A percentile compares a stretch with the other conserved stretches of the same genome.
These are phyloP conservation scores for Nothobranchius kuhntae DNA, from an alignment of 2,113 vertebrate genomes.

Conservation along the genomic window DNA sequence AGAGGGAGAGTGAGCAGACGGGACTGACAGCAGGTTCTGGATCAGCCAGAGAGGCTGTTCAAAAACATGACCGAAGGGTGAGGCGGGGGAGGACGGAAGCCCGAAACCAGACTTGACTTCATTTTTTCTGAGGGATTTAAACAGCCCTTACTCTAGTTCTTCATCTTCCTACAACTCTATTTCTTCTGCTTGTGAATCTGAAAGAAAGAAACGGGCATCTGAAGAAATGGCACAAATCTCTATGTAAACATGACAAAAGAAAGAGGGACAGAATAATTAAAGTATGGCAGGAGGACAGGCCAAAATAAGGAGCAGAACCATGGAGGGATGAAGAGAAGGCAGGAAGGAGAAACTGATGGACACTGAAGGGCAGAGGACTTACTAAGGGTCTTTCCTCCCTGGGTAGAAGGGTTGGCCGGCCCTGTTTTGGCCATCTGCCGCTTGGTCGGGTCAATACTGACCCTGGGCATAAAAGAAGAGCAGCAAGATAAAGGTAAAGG, in stretches of 20 bases:
- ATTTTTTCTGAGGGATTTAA: constrained; percentile 33
- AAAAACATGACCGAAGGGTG: too few species aligned
- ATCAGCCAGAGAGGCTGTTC: constrained; percentile 5
- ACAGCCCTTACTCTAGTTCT: constrained; percentile 76
- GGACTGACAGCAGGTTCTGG: constrained; percentile 49
- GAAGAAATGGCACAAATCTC: constrained; percentile 44
- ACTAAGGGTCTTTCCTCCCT: constrained; percentile 84
- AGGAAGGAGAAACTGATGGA: constrained; percentile 63
- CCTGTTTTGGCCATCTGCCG: constrained; percentile 82
- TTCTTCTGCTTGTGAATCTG: constrained; percentile 74
- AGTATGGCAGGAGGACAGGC: constrained; percentile 54
- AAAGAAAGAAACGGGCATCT: constrained; percentile 69
- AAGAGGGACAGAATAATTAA: constrained; percentile 52
- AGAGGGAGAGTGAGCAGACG: constrained; percentile 51
- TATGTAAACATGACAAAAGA: constrained; percentile 47
- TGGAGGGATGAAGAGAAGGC: constrained; percentile 45
- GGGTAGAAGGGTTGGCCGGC: constrained; percentile 73
- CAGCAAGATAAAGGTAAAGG: constrained; percentile 59
- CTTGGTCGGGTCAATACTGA: constrained; percentile 85
- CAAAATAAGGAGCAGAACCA: constrained; percentile 17
- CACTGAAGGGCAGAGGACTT: constrained; percentile 79
- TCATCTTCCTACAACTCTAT: constrained; percentile 78
- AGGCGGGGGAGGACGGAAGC: not conserved
- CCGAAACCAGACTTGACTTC: constrained; percentile 8
- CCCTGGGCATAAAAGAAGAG: constrained; percentile 79